Conservation (phyloP, 2,797 vertebrate species). For the Cryptoblepharus egeriae region DNA sequence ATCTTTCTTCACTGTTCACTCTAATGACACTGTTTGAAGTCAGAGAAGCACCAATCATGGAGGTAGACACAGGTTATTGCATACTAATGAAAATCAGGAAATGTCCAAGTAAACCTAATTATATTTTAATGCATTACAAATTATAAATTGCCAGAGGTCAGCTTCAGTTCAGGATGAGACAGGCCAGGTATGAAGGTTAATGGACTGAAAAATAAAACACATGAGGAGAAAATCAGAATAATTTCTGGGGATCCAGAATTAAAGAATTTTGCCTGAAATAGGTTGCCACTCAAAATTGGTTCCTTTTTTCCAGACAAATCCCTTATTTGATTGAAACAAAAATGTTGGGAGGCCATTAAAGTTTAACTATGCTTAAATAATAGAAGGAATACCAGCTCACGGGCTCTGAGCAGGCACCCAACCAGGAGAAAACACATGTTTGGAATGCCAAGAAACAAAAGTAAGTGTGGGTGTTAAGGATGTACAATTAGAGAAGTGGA, state of each 20-base stretch:
- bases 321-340: slow-evolving; percentile 23
- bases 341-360: slow-evolving; percentile 39
- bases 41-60: background rate
- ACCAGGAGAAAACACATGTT: slow-evolving; percentile 34
- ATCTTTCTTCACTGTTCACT: background rate
- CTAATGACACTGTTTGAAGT: background rate
- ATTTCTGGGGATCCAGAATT: background rate
- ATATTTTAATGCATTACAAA: background rate
- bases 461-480: background rate
- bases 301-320: slow-evolving; percentile 6
- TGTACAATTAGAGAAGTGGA: background rate
- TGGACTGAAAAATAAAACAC: background rate
- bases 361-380: slow-evolving; percentile 23
- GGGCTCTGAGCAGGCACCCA: background rate
- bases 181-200: background rate
- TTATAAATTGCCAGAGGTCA: slow-evolving; percentile 3
- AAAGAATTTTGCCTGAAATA: background rate
- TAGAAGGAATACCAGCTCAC: background rate
- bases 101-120: background rate
- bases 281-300: background rate
- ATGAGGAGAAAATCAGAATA: background rate
- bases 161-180: background rate
- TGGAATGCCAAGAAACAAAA: slow-evolving; percentile 19
- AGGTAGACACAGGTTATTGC: background rate
- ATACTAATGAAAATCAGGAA: slow-evolving; percentile 12